A percentile compares a stretch with the other conserved stretches of the same genome.
phyloP scores from a whole-genome alignment of 1,140 invertebrate genomes.

The Anoplolepis gracilipes region DNA sequence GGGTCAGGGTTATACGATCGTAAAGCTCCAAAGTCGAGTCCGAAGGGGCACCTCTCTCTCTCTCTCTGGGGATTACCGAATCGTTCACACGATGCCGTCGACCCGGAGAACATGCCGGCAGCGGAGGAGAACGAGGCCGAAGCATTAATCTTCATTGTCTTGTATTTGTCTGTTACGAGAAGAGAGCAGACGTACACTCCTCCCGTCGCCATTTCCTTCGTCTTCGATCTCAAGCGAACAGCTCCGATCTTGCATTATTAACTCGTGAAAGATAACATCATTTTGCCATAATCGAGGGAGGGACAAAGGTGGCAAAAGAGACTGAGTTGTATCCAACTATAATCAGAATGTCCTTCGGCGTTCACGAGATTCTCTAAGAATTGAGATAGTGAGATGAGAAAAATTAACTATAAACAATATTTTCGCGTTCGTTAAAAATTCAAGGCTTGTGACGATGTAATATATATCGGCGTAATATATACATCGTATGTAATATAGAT shows the following conservation, averaged over 20 bases:
- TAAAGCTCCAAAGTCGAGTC: not conserved
- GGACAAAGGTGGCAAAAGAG: not conserved
- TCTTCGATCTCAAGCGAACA: conserved; percentile 26
- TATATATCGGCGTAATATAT: not conserved
- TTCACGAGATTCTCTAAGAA: not conserved
- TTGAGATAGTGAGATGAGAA: conserved; percentile 27
- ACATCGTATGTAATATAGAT: too few species aligned
- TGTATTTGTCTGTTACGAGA: conserved; percentile 77
- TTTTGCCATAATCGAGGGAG: conserved; percentile 29
- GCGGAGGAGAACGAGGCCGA: conserved; percentile 55
- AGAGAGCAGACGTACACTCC: conserved; percentile 20
- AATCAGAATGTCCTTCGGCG: not conserved
- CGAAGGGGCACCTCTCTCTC: conserved; percentile 7
- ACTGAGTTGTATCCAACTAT: conserved; percentile 21
- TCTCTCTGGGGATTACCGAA: conserved; percentile 60
- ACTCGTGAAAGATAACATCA: conserved; percentile 73
- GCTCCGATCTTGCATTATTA: conserved; percentile 74
- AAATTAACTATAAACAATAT: not conserved
- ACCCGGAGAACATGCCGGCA: conserved; percentile 8
- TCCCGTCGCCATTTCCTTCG: not conserved
- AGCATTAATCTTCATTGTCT: conserved; percentile 82
- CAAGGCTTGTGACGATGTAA: not conserved
- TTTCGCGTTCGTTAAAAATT: not conserved
- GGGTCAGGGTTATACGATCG: conserved; percentile 15
- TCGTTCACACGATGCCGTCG: conserved; percentile 64